Percentiles rank a stretch among this genome's conserved stretches.
Conservation (phyloP, 1,140 invertebrate species). For the Pentalonia nigronervosa region DNA sequence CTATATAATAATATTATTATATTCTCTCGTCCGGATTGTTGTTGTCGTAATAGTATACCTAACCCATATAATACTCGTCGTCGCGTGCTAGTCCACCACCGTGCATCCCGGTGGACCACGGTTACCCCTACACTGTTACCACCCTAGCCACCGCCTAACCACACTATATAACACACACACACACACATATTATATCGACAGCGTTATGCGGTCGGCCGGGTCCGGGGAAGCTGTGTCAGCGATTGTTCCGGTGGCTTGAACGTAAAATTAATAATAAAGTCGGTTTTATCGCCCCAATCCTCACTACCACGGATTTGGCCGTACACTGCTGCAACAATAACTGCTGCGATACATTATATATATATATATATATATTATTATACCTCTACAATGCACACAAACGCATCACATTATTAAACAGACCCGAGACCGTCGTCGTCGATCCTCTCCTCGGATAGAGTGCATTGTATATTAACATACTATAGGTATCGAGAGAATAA, state of each 20-base stretch:
- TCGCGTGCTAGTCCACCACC: background rate
- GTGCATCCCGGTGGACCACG: background rate
- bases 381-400: background rate
- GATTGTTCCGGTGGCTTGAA: constrained; percentile 33
- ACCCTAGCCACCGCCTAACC: background rate
- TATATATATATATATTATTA: no score
- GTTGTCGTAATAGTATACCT: background rate
- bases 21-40: constrained; percentile 30
- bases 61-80: background rate
- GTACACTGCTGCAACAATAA: background rate
- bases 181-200: background rate
- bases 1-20: background rate
- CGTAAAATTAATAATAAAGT: constrained; percentile 33
- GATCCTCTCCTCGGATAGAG: background rate
- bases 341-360: background rate
- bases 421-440: background rate
- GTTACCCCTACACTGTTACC: no score
- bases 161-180: background rate
- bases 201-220: background rate
- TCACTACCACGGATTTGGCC: background rate
- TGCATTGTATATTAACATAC: background rate
- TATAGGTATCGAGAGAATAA: background rate
- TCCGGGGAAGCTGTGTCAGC: constrained; percentile 17
- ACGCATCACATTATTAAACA: background rate
- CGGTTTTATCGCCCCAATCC: background rate